Evolutionary conservation across 2,888 invertebrate species (phyloP), one percentile per base, ranked within the genome.

Genomic region (Meghimatium bilineatum): DNA sequence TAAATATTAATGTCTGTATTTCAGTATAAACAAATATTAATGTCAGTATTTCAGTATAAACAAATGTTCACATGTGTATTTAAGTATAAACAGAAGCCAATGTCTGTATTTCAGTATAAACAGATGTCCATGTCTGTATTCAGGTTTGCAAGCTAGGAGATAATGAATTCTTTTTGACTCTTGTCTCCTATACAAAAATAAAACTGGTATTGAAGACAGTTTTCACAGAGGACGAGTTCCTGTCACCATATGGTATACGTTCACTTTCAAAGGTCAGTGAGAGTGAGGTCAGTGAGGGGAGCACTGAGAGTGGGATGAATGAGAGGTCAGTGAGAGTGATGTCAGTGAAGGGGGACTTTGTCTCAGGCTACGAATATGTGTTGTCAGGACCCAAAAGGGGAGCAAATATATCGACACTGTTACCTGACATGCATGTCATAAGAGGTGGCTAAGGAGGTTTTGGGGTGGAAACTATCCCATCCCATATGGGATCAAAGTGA

Each of bases 171-270:
- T 85, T 90, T 56, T 74, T 92, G 49, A 89, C 91, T 8, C 85
- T 90, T 34, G 89, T 91, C 36, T 88, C 89, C 17, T 82, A 87
- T 81, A 85, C 86, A 20, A 89, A 91, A 85, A 82, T 92, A 20
- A 84, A 84, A 14, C 63, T 87, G 8, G 84, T 93, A 14, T 86
- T 93, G 56, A 66, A 82, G 0, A 88, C 88, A 49, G 85, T 93
- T 72, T 87, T 91, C 36, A 89, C 91, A 75, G 91, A 91, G 82
- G 77, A 90, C 8, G 91, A 93, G 83, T 92, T 93, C 83, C 87
- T 93, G 10, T 91, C 92, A 26, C 89, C 90, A 1, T 92, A 88
- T 87, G 93, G 93, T 49, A 89, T 93, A 44, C 87, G 93, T 34
- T 91, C 93, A 8, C 86, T 93, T 44, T 93, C 93, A 72, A 93